Conservation (phyloP, 2,888 invertebrate species). For the Caenorhabditis macrosperma region DNA sequence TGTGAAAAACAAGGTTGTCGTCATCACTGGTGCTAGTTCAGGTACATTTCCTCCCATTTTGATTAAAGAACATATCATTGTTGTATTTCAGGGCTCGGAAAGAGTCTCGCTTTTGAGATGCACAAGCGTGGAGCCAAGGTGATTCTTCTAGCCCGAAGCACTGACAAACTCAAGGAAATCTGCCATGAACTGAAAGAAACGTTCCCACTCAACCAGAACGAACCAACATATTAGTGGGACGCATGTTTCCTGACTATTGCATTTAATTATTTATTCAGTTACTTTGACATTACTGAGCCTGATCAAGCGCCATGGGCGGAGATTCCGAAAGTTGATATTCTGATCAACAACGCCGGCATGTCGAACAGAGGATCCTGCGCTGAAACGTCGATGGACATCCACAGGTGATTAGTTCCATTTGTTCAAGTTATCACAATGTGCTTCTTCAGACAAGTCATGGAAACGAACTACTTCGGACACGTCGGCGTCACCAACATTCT, state of each 20-base stretch:
- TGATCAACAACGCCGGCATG: slow-evolving; percentile 79
- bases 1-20: slow-evolving; percentile 73
- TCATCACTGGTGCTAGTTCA: slow-evolving; percentile 77
- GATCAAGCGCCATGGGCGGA: slow-evolving; percentile 61
- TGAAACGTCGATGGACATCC: slow-evolving; percentile 72
- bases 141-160: slow-evolving; percentile 75
- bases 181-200: slow-evolving; percentile 72
- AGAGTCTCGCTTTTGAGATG: slow-evolving; percentile 72
- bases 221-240: slow-evolving; percentile 72
- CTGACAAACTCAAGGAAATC: slow-evolving; percentile 75
- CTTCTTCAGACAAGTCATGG: slow-evolving; percentile 84
- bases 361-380: slow-evolving; percentile 68
- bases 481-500: slow-evolving; percentile 92
- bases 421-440: not conserved
- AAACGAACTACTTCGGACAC: slow-evolving; percentile 94
- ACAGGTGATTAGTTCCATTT: slow-evolving; percentile 40
- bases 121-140: slow-evolving; percentile 75
- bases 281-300: slow-evolving; percentile 75
- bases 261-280: slow-evolving; percentile 54
- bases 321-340: slow-evolving; percentile 71
- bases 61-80: too few relatives aligned
- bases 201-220: slow-evolving; percentile 63
- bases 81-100: slow-evolving; percentile 67
- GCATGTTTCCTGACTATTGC: not conserved
- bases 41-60: too few relatives aligned